Base-by-base conservation (phyloP, 2,888 invertebrate species). In the Eilema caniola region DNA sequence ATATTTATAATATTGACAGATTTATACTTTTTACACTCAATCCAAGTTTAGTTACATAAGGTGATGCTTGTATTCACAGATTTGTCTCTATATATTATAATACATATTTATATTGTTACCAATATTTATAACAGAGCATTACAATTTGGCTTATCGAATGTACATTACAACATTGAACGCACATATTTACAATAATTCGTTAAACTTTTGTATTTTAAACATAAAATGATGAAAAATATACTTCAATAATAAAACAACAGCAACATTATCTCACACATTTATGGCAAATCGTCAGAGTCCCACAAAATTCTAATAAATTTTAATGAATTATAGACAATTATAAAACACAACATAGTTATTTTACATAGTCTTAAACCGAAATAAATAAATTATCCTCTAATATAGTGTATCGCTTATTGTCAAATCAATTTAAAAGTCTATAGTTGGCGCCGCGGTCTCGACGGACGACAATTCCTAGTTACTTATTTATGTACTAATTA, bases 331-430 rank as follows among this genome's bases (percentile, higher is more conserved):
- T 93, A 94, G 95, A 93, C 92, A 94, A 82, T 92, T 88, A 93
- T 91, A 94, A 94, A 94, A 94, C 94, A 93, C 91, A 94, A 95
- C 93, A 89, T 90, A 88, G 92, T 91, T 92, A 92, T 90, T 92
- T 94, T 93, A 95, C 93, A 92, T 92, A 91, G 90, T 92, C 94
- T 91, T 95, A 95, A 90, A 92, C 88, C 93, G 90, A 94, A 95
- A 95, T 95, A 95, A 95, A 95, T 95, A 94, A 94, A 91, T 93
- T 88, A 94, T 86, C 87, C 83, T 90, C 93, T 93, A 93, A 85
- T 85, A 87, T 86, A 90, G 87, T 88, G 79, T 90, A 91, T 92
- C 89, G 92, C 94, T 95, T 95, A 94, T 94, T 94, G 94, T 95
- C 95, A 89, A 95, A 93, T 90, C 86, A 93, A 93, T 90, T 88